Percentiles rank a stretch among this genome's conserved stretches.
phyloP scores from a whole-genome alignment of 2,797 vertebrate genomes.

The Clangula hyemalis region DNA sequence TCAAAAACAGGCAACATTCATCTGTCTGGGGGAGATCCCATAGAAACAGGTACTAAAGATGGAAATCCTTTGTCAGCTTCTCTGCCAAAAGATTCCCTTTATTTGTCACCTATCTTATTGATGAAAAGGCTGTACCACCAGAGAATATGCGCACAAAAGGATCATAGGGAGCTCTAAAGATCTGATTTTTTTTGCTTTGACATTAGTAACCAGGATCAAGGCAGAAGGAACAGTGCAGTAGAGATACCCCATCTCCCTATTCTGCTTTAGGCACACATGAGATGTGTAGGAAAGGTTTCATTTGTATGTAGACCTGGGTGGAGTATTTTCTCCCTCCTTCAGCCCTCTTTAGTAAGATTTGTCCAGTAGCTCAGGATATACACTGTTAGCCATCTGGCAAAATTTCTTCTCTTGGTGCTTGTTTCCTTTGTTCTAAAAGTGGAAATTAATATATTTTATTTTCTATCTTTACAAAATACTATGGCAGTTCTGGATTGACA shows the following conservation, averaged over 20 bases:
- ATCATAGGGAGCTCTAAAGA: neutral
- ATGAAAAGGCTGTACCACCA: neutral
- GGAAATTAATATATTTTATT: neutral
- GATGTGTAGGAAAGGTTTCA: neutral
- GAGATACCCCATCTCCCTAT: fast-evolving
- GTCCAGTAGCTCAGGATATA: neutral
- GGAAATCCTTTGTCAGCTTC: neutral
- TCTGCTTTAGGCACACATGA: neutral
- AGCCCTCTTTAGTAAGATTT: neutral
- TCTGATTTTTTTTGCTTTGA: neutral
- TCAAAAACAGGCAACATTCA: neutral
- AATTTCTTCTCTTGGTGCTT: neutral
- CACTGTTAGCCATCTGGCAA: neutral
- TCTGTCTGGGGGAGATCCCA: neutral
- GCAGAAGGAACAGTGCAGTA: neutral
- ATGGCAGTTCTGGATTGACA: neutral
- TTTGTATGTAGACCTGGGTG: neutral
- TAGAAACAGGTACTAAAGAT: neutral
- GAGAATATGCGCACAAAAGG: neutral
- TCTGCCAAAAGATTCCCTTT: neutral
- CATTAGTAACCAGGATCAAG: neutral
- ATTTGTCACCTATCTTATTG: neutral
- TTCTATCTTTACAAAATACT: neutral
- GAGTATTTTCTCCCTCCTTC: neutral
- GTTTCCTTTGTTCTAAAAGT: neutral